These are phyloP conservation scores for Tenthredo distinguenda DNA, from an alignment of 2,888 invertebrate genomes.

Conservation along the genomic window DNA sequence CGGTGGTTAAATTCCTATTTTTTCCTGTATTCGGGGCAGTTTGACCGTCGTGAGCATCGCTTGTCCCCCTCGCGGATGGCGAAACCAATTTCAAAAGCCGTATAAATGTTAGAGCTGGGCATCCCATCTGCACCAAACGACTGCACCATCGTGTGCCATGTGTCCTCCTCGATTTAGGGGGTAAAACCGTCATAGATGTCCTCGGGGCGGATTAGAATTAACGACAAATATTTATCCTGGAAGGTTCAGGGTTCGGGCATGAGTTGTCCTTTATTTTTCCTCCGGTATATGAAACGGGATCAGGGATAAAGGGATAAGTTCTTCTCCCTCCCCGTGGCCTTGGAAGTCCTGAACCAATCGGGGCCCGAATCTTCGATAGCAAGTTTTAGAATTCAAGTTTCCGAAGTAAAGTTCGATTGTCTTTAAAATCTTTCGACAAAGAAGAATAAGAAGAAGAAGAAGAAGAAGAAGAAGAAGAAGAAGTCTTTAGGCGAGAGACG, in stretches of 20 bases:
- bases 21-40: slow-evolving; percentile 10
- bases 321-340: background rate
- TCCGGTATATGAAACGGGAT: background rate
- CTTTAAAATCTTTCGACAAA: slow-evolving; percentile 14
- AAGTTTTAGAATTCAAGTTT: slow-evolving; percentile 18
- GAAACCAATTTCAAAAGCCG: slow-evolving; percentile 46
- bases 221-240: slow-evolving; percentile 34
- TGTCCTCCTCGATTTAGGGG: slow-evolving; percentile 17
- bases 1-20: slow-evolving; percentile 18
- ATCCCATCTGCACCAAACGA: slow-evolving; percentile 48
- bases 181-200: background rate
- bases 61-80: slow-evolving; percentile 10
- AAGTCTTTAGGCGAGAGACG: slow-evolving; percentile 12
- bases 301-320: background rate
- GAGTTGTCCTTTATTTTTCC: background rate
- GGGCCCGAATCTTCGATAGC: slow-evolving; percentile 14
- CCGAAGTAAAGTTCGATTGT: slow-evolving; percentile 22
- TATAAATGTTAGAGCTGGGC: slow-evolving; percentile 34
- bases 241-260: background rate
- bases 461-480: background rate
- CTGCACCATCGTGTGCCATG: slow-evolving; percentile 38
- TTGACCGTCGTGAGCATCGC: slow-evolving; percentile 27
- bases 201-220: slow-evolving; percentile 30
- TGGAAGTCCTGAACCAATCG: slow-evolving; percentile 13
- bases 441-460: background rate